Evolutionary conservation across 53 echinoderm and acorn worm species (phyloP).

Genomic region (Henricia sp.): DNA sequence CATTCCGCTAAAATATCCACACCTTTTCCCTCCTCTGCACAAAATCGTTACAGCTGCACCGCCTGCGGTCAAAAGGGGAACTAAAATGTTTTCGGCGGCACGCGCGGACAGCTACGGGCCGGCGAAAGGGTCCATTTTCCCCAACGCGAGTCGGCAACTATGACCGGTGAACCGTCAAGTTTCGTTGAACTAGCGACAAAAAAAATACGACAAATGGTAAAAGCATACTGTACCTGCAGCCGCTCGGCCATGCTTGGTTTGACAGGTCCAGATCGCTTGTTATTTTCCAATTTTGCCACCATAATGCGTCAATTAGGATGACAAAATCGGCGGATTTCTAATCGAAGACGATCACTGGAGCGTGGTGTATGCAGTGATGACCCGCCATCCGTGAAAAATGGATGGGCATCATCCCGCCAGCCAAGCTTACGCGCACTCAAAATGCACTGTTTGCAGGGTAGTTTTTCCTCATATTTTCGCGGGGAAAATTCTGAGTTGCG

Average conservation of each 20-base stretch:
- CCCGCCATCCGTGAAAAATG: conserved; percentile 48
- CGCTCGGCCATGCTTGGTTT: conserved; percentile 19
- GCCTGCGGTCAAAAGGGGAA: conserved; percentile 43
- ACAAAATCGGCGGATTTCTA: conserved; percentile 47
- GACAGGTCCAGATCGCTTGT: conserved; percentile 49
- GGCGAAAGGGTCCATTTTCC: conserved; percentile 26
- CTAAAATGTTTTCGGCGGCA: conserved; percentile 63
- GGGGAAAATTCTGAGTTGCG: conserved; percentile 28
- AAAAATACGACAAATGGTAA: neutral
- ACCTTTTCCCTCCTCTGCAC: conserved; percentile 55
- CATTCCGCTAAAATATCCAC: conserved; percentile 58
- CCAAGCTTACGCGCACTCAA: neutral
- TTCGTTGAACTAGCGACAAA: neutral
- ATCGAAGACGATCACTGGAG: conserved; percentile 25
- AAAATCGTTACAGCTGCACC: conserved; percentile 62
- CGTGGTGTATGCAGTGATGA: conserved; percentile 35
- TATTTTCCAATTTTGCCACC: conserved; percentile 61
- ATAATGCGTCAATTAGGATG: conserved; percentile 63
- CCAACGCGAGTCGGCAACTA: conserved; percentile 19
- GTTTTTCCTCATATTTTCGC: neutral
- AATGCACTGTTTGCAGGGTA: neutral
- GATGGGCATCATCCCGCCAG: conserved; percentile 13
- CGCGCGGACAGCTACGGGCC: conserved; percentile 51
- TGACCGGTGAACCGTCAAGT: conserved; percentile 55
- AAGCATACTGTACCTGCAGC: conserved; percentile 10